A percentile compares a stretch with the other conserved stretches of the same genome.
Evolutionary conservation across 2,888 invertebrate genomes (phyloP).

Genomic region (Erpobdella octoculata): DNA sequence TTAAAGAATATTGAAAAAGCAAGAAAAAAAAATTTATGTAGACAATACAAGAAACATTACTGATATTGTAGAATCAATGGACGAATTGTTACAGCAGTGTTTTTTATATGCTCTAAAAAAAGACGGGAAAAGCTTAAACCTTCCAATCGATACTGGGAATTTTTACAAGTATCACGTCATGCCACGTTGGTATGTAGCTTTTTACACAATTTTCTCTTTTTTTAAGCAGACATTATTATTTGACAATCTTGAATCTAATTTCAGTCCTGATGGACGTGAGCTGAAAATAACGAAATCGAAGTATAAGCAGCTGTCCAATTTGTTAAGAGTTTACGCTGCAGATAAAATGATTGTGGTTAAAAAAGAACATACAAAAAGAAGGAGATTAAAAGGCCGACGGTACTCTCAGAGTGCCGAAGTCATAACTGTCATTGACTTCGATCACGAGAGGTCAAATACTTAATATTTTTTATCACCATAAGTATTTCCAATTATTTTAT

Average conservation of each 20-base stretch:
- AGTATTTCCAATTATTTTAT: no score
- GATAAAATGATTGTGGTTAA: slow-evolving; percentile 55
- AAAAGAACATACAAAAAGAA: slow-evolving; percentile 60
- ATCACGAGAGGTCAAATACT: slow-evolving; percentile 45
- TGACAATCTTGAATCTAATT: slow-evolving; percentile 19
- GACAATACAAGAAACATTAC: no score
- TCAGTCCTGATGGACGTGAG: slow-evolving; percentile 61
- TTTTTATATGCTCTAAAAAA: slow-evolving; percentile 72
- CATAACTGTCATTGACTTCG: slow-evolving; percentile 60
- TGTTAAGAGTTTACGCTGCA: slow-evolving; percentile 69
- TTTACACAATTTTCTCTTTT: not conserved
- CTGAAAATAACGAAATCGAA: slow-evolving; percentile 80
- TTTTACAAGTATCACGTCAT: slow-evolving; percentile 68
- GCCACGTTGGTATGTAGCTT: slow-evolving; percentile 43
- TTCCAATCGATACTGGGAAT: slow-evolving; percentile 73
- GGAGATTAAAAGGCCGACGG: no score
- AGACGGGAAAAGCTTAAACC: slow-evolving; percentile 62
- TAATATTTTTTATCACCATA: no score
- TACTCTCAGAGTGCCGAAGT: slow-evolving; percentile 67
- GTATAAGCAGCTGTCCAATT: slow-evolving; percentile 78
- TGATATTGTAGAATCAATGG: slow-evolving; percentile 64
- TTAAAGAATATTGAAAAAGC: no score
- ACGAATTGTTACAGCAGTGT: slow-evolving; percentile 66
- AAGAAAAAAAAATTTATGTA: no score
- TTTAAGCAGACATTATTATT: not conserved